phyloP scores from a whole-genome alignment of 2,888 invertebrate genomes.

The Tetanocera ferruginea region DNA sequence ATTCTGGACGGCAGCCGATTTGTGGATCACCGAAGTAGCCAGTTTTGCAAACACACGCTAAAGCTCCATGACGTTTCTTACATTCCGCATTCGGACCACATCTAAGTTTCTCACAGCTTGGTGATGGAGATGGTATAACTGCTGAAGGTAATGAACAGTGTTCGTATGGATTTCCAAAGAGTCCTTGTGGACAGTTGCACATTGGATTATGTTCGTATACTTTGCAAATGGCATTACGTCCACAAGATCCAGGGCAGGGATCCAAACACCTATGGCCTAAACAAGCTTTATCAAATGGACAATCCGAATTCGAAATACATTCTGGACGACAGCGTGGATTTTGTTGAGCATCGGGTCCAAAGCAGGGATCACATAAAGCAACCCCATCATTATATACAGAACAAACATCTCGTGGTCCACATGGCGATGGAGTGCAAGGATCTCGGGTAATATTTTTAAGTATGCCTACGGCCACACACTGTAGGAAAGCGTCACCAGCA shows the following conservation, averaged over 20 bases:
- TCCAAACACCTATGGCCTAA: conserved; percentile 81
- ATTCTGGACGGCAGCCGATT: conserved; percentile 83
- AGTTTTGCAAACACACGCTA: conserved; percentile 79
- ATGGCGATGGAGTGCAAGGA: conserved; percentile 85
- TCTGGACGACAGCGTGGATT: conserved; percentile 85
- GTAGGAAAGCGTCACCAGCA: conserved; percentile 84
- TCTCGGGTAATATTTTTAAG: conserved; percentile 75
- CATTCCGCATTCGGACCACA: conserved; percentile 84
- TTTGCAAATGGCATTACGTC: conserved; percentile 79
- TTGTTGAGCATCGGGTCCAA: conserved; percentile 76
- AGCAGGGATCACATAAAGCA: conserved; percentile 85
- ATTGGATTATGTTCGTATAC: conserved; percentile 82
- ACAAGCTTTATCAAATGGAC: conserved; percentile 83
- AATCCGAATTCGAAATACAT: conserved; percentile 85
- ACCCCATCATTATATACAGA: conserved; percentile 80
- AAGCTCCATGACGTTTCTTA: conserved; percentile 75
- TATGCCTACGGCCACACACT: conserved; percentile 75
- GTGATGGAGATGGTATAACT: conserved; percentile 60
- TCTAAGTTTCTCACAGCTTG: conserved; percentile 77
- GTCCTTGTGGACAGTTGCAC: conserved; percentile 78
- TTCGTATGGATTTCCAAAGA: conserved; percentile 83
- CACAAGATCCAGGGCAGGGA: conserved; percentile 85
- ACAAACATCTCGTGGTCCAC: conserved; percentile 78
- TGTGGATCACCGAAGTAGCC: conserved; percentile 86
- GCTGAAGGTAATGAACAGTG: conserved; percentile 76